Evolutionary conservation across 2,113 vertebrate genomes (phyloP).

Genomic region (Datnioides undecimradiatus): DNA sequence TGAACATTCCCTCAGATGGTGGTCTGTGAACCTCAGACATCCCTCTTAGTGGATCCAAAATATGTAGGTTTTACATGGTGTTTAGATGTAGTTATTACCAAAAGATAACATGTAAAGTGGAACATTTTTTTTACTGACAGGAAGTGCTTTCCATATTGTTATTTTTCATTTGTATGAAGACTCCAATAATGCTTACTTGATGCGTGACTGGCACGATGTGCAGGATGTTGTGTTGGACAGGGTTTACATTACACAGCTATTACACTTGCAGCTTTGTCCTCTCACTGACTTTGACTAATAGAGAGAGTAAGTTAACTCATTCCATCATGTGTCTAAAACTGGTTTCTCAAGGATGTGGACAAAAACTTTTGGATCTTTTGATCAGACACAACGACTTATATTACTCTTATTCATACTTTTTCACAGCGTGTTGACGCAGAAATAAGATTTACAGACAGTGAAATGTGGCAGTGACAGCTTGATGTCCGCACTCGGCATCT

Average conservation of each 20-base stretch:
- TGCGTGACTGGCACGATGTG: slow-evolving; percentile 3
- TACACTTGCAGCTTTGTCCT: neutral
- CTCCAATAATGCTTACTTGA: slow-evolving; percentile 45
- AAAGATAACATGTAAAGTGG: slow-evolving; percentile 26
- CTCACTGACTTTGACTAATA: neutral
- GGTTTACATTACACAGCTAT: neutral
- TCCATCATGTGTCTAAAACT: slow-evolving; percentile 36
- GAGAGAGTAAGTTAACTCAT: neutral
- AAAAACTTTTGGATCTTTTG: neutral
- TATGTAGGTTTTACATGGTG: slow-evolving; percentile 20
- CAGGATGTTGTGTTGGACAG: neutral
- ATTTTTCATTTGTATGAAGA: slow-evolving; percentile 44
- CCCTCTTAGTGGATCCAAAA: slow-evolving; percentile 29
- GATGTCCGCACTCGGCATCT: no score
- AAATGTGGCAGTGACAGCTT: slow-evolving; percentile 1
- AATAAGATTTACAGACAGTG: neutral
- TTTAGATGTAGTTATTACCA: slow-evolving; percentile 38
- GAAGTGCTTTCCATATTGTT: slow-evolving; percentile 29
- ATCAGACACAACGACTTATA: neutral
- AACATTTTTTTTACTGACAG: slow-evolving; percentile 14
- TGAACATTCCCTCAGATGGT: slow-evolving; percentile 78
- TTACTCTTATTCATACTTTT: neutral
- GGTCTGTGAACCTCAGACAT: slow-evolving; percentile 34
- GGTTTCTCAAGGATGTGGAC: neutral
- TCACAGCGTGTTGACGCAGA: neutral